Evolutionary conservation across 2,797 vertebrate species (phyloP).

Genomic region (Synaphobranchus kaupii): DNA sequence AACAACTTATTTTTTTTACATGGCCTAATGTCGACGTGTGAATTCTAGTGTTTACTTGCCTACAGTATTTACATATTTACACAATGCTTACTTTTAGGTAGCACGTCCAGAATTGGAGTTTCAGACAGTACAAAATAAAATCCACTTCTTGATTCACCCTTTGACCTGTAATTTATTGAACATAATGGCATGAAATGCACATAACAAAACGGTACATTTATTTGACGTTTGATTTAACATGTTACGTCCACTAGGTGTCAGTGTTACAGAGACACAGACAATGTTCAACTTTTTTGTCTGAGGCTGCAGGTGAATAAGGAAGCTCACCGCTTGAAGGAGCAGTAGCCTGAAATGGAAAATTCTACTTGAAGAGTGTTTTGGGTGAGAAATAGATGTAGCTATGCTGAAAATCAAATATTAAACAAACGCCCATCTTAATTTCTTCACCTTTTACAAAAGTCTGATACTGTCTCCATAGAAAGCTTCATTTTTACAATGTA

Average conservation of each 20-base stretch:
- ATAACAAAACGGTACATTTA: background rate
- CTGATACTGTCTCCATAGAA: background rate
- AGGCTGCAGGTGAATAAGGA: background rate
- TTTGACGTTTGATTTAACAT: background rate
- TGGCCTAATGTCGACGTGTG: background rate
- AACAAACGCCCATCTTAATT: background rate
- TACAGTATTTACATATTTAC: background rate
- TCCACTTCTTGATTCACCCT: background rate
- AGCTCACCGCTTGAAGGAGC: constrained; percentile 17
- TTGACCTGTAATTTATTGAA: background rate
- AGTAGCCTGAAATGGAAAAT: constrained; percentile 25
- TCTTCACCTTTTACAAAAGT: background rate
- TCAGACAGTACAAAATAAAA: background rate
- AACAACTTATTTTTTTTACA: too few species aligned
- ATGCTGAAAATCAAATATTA: constrained; percentile 10
- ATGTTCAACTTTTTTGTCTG: background rate
- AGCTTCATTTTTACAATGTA: background rate
- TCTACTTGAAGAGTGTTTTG: constrained; percentile 18
- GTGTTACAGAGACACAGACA: background rate
- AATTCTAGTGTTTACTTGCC: background rate
- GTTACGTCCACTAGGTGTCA: background rate
- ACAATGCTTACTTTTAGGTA: background rate
- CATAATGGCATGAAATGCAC: background rate
- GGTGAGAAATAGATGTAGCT: background rate
- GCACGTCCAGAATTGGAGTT: background rate